phyloP scores from a whole-genome alignment of 2,113 vertebrate genomes.

The Nymphicus hollandicus region DNA sequence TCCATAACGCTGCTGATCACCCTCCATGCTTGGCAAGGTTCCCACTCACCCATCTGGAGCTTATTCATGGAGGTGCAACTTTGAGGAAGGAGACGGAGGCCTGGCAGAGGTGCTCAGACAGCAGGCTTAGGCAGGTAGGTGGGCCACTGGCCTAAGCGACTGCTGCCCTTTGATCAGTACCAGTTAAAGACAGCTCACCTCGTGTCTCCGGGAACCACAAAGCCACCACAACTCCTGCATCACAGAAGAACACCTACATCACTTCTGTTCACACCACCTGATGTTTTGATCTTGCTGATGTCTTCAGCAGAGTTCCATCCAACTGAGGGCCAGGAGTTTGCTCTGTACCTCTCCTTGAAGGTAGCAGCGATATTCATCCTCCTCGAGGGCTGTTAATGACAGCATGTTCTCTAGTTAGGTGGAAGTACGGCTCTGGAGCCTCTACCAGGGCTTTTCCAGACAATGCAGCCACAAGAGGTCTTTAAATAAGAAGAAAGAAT shows the following conservation, averaged over 20 bases:
- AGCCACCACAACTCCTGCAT: neutral
- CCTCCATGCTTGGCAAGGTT: neutral
- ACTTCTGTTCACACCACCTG: neutral
- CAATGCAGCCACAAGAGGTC: neutral
- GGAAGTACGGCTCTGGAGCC: neutral
- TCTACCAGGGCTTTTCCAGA: slow-evolving; percentile 9
- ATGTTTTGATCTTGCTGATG: neutral
- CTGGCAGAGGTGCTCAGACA: neutral
- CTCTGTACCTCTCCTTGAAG: neutral
- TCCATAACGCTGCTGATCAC: neutral
- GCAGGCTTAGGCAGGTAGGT: neutral
- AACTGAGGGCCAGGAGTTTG: neutral
- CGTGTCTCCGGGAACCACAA: neutral
- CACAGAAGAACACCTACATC: neutral
- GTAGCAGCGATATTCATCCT: neutral
- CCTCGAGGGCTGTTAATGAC: neutral
- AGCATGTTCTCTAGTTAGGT: neutral
- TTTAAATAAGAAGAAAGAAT: neutral
- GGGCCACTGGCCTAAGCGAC: neutral
- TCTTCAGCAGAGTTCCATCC: neutral
- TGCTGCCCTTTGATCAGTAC: neutral
- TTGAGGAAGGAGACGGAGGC: neutral
- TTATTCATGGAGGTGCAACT: neutral
- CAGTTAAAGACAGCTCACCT: neutral
- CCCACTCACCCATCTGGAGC: neutral